Evolutionary conservation across 2,888 invertebrate genomes (phyloP).

Genomic region (Branchellion lobata): DNA sequence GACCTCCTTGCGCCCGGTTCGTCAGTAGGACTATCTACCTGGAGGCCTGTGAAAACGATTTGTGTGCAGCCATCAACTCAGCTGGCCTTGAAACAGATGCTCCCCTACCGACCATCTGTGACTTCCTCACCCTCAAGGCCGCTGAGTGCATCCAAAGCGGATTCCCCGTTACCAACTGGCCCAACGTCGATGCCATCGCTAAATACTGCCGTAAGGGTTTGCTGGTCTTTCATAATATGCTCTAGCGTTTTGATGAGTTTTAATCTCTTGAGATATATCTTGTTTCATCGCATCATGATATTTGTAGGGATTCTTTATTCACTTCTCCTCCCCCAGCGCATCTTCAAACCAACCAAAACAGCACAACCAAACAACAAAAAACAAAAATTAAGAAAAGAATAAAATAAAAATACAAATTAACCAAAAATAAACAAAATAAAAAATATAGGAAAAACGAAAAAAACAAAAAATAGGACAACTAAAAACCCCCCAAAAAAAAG

Average conservation of each 20-base stretch:
- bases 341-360: too few species aligned
- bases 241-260: too few species aligned
- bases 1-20: background rate
- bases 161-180: constrained; percentile 21
- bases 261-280: too few species aligned
- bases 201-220: constrained; percentile 32
- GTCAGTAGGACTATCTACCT: constrained; percentile 4
- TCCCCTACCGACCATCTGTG: constrained; percentile 35
- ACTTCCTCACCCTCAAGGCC: constrained; percentile 28
- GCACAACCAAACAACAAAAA: too few species aligned
- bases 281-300: too few species aligned
- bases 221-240: too few species aligned
- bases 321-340: background rate
- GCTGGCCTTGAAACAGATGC: constrained; percentile 29
- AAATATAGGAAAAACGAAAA: too few species aligned
- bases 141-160: constrained; percentile 27
- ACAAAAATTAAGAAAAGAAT: too few species aligned
- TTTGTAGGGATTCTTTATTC: background rate
- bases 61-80: constrained; percentile 34
- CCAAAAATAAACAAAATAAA: too few species aligned
- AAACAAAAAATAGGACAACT: too few species aligned
- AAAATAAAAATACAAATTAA: too few species aligned
- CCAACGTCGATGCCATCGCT: background rate
- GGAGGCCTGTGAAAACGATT: constrained; percentile 27
- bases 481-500: too few species aligned